These are phyloP conservation scores for Taurulus bubalis DNA, from an alignment of 2,113 vertebrate species.

Conservation along the genomic window DNA sequence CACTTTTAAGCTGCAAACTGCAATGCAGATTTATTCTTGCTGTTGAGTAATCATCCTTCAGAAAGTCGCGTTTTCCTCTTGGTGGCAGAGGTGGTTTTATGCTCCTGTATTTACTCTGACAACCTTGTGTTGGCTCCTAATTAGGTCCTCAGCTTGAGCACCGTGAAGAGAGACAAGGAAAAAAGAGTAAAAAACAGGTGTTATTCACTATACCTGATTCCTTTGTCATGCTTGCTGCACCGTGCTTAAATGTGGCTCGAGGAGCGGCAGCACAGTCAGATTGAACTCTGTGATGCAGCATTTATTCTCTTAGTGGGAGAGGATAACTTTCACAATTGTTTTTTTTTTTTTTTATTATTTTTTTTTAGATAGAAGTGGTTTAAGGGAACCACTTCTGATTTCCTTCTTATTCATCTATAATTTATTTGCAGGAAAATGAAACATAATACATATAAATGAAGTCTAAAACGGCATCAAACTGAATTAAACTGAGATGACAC, in stretches of 20 bases:
- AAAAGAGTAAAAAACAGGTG: constrained; percentile 14
- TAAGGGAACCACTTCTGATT: background rate
- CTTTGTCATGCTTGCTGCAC: constrained; percentile 18
- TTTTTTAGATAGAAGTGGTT: too few species aligned
- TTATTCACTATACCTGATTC: constrained; percentile 38
- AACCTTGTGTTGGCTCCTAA: constrained; percentile 43
- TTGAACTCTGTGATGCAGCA: background rate
- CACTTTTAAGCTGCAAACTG: constrained; percentile 1
- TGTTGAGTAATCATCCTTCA: constrained; percentile 13
- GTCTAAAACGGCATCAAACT: background rate
- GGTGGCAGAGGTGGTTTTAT: constrained; percentile 6
- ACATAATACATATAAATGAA: background rate
- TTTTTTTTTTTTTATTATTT: too few species aligned
- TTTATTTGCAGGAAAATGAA: background rate
- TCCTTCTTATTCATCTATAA: background rate
- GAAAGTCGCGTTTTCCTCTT: constrained; percentile 17
- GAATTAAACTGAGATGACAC: background rate
- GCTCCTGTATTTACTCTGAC: constrained; percentile 32
- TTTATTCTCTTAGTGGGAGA: background rate
- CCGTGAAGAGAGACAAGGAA: constrained; percentile 3
- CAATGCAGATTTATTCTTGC: background rate
- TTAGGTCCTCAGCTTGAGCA: constrained; percentile 50
- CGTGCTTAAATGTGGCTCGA: background rate
- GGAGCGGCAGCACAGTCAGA: constrained; percentile 5
- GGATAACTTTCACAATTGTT: background rate